These are phyloP conservation scores for Schizotus pectinicornis DNA, from an alignment of 2,888 invertebrate species.

Conservation along the genomic window DNA sequence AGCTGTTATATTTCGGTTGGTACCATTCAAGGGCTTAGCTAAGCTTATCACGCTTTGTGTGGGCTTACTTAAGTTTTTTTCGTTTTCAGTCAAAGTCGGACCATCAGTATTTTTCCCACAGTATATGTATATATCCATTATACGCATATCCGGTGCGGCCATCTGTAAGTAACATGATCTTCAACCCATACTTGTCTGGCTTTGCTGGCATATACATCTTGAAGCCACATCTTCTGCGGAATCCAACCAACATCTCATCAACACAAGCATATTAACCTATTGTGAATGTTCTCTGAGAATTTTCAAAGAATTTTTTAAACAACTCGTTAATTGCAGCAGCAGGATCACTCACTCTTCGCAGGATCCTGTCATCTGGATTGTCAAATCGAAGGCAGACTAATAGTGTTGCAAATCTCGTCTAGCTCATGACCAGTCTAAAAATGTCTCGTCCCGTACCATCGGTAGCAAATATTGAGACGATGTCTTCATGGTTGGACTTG, in stretches of 20 bases:
- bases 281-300: constrained; percentile 25
- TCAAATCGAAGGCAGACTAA: constrained; percentile 37
- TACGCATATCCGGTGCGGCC: neutral
- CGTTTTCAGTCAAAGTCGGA: constrained; percentile 9
- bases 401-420: constrained; percentile 31
- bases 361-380: constrained; percentile 28
- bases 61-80: constrained; percentile 27
- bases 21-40: constrained; percentile 22
- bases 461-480: constrained; percentile 33
- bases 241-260: constrained; percentile 18
- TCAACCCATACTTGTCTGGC: constrained; percentile 9
- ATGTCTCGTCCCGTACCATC: constrained; percentile 37
- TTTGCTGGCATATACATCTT: constrained; percentile 5
- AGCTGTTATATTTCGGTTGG: constrained; percentile 40
- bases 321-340: constrained; percentile 30
- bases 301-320: constrained; percentile 29
- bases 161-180: constrained; percentile 3
- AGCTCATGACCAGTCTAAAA: constrained; percentile 35
- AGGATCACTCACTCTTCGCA: constrained; percentile 26
- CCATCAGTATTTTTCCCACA: constrained; percentile 9
- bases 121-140: neutral
- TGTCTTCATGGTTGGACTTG: constrained; percentile 36
- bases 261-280: constrained; percentile 20
- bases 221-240: neutral
- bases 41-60: constrained; percentile 32